Conservation (phyloP, 30 jellyfish, hydroid and myxozoan species). For the Aurelia sp. region DNA sequence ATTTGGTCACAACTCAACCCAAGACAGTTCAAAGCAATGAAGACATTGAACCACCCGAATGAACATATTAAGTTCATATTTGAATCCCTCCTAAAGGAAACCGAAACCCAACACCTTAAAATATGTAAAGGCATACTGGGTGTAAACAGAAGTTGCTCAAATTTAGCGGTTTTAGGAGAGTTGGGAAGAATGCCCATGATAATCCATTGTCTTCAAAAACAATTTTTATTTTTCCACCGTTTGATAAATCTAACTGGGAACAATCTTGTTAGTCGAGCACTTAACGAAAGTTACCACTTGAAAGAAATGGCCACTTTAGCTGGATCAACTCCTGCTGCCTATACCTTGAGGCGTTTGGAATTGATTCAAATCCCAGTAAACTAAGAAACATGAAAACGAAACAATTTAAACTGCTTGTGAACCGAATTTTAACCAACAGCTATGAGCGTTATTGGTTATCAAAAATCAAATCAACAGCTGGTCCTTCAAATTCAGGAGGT, state of each 20-base stretch:
- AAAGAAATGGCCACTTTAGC: not conserved
- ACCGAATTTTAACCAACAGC: not conserved
- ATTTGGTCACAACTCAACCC: not conserved
- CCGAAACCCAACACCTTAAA: not conserved
- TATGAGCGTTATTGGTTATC: not conserved
- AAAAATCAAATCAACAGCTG: not conserved
- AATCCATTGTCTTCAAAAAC: not conserved
- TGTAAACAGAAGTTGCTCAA: not conserved
- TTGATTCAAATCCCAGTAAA: not conserved
- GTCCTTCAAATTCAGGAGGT: not conserved
- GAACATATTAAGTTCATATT: not conserved
- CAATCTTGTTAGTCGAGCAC: not conserved
- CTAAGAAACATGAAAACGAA: not conserved
- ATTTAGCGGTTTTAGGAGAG: not conserved
- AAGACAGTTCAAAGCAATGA: not conserved
- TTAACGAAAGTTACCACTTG: not conserved
- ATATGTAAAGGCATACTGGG: not conserved
- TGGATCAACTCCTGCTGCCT: not conserved
- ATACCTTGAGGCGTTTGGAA: not conserved
- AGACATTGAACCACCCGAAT: not conserved
- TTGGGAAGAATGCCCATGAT: not conserved
- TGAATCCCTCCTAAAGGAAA: not conserved
- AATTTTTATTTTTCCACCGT: not conserved
- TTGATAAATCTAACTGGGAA: not conserved
- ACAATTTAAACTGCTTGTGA: not conserved